phyloP scores from a whole-genome alignment of 1,140 invertebrate genomes.

The Macrocentrus cingulum region DNA sequence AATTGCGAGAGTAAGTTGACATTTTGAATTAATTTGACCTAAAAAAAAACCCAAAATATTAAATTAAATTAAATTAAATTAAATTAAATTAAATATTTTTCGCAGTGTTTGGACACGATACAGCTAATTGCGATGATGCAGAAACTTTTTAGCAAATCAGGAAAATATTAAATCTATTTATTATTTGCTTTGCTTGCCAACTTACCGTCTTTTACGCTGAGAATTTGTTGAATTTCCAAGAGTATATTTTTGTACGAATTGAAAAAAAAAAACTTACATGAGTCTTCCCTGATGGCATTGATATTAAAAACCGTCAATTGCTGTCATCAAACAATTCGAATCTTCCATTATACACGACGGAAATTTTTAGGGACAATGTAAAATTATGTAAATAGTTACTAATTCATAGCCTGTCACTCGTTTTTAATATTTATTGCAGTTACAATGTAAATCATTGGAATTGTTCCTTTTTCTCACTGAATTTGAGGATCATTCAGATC shows the following conservation, averaged over 20 bases:
- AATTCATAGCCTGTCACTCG: conserved; percentile 2
- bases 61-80: conserved; percentile 27
- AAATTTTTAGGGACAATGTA: conserved; percentile 2
- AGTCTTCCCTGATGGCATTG: conserved; percentile 20
- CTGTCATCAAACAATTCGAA: neutral
- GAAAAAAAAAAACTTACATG: conserved; percentile 6
- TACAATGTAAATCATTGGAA: conserved; percentile 18
- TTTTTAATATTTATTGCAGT: conserved; percentile 28
- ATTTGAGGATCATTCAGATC: no score
- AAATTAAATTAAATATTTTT: conserved; percentile 32
- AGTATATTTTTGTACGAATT: conserved; percentile 30
- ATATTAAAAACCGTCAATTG: neutral
- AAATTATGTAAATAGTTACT: conserved; percentile 20
- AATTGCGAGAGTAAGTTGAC: conserved; percentile 84
- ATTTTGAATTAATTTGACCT: conserved; percentile 43
- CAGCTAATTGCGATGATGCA: conserved; percentile 76
- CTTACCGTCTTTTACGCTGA: neutral
- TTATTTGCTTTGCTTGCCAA: conserved; percentile 11
- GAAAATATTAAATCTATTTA: neutral
- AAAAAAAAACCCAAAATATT: conserved; percentile 16
- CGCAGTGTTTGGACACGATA: conserved; percentile 79
- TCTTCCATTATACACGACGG: neutral
- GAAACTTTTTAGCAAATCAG: conserved; percentile 71
- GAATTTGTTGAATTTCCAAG: conserved; percentile 22
- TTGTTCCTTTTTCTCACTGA: no score